Evolutionary conservation across 2,797 vertebrate genomes (phyloP).

Genomic region (Chaunax sp.): DNA sequence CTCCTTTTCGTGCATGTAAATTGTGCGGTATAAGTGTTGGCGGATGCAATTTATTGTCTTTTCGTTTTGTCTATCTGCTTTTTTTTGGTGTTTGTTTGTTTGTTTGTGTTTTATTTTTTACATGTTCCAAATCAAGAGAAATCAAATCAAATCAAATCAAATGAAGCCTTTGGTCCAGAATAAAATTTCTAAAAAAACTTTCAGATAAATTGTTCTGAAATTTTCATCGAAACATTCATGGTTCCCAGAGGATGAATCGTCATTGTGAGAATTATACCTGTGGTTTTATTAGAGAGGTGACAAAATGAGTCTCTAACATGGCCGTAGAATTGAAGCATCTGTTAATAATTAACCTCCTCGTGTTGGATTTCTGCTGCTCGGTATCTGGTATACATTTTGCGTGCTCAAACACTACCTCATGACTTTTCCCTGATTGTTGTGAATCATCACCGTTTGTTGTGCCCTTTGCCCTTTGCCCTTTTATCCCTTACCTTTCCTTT

Average conservation of each 20-base stretch:
- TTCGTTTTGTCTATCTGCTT: too few species aligned
- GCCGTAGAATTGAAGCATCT: neutral
- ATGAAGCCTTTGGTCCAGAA: too few species aligned
- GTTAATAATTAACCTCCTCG: neutral
- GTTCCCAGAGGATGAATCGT: neutral
- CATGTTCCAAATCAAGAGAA: too few species aligned
- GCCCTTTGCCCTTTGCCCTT: conserved; percentile 64
- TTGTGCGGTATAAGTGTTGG: too few species aligned
- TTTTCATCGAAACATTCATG: neutral
- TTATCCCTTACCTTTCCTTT: conserved; percentile 53
- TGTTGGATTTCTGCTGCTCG: neutral
- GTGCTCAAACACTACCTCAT: conserved; percentile 26
- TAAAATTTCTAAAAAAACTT: neutral
- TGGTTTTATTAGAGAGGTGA: neutral
- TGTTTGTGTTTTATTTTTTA: too few species aligned
- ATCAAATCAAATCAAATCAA: too few species aligned
- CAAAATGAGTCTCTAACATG: neutral
- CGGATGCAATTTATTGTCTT: too few species aligned
- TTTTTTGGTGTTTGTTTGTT: too few species aligned
- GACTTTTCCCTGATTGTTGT: conserved; percentile 44
- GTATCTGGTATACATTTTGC: neutral
- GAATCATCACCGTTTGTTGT: conserved; percentile 57
- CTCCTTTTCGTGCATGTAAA: too few species aligned
- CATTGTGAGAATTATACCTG: neutral
- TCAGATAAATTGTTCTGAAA: too few species aligned